Evolutionary conservation across 2,888 invertebrate genomes (phyloP).

Genomic region (Lepetodrilus schrolli): DNA sequence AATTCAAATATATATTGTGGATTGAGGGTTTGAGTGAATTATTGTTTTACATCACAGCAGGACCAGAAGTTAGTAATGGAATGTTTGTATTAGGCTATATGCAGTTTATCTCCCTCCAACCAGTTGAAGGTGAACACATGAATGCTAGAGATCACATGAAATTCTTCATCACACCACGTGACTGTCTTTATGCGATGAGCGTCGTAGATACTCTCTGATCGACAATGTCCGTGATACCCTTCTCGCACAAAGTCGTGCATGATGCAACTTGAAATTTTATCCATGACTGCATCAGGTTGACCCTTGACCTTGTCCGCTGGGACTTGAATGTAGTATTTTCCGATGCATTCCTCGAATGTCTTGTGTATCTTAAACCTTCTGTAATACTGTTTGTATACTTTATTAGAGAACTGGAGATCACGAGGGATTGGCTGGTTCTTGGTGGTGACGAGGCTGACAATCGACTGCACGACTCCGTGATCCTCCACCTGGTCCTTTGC

Average conservation of each 20-base stretch:
- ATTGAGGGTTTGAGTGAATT: too few relatives aligned
- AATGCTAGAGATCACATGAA: conserved; percentile 53
- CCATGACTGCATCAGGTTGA: conserved; percentile 50
- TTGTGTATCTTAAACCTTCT: conserved; percentile 50
- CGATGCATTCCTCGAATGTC: conserved; percentile 52
- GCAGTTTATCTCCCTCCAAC: conserved; percentile 35
- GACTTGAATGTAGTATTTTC: conserved; percentile 50
- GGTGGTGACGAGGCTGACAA: conserved; percentile 47
- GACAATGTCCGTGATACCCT: conserved; percentile 46
- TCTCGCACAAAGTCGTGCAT: conserved; percentile 45
- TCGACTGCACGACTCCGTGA: conserved; percentile 46
- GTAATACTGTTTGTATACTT: conserved; percentile 57
- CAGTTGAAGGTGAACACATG: conserved; percentile 57
- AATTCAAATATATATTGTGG: too few relatives aligned
- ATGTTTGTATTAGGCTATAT: too few relatives aligned
- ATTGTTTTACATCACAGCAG: too few relatives aligned
- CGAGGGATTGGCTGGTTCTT: conserved; percentile 58
- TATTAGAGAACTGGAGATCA: conserved; percentile 57
- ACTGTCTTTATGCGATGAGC: conserved; percentile 50
- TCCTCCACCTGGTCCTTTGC: conserved; percentile 50
- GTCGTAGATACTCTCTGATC: conserved; percentile 43
- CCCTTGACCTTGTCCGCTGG: conserved; percentile 49
- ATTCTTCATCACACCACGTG: conserved; percentile 54
- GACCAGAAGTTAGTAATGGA: too few relatives aligned
- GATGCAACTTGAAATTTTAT: conserved; percentile 48